Conservation (phyloP, 1,140 invertebrate species). For the Philaenus spumarius region DNA sequence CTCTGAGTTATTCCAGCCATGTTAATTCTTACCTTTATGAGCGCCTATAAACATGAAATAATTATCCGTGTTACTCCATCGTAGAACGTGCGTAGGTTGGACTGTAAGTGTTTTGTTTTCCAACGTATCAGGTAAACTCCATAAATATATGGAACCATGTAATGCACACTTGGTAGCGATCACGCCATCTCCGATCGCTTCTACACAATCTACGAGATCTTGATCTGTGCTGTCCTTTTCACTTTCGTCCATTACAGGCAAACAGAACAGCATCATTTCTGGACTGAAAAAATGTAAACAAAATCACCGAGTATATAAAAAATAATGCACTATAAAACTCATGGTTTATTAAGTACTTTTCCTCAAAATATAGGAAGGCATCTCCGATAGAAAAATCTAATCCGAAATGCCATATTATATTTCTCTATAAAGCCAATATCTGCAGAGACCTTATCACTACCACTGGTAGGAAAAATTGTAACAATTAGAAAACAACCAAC, state of each 20-base stretch:
- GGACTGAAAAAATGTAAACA: too few species aligned
- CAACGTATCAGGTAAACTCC: slow-evolving; percentile 23
- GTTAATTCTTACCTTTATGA: slow-evolving; percentile 38
- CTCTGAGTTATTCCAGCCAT: too few species aligned
- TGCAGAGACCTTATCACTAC: too few species aligned
- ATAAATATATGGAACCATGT: slow-evolving; percentile 40
- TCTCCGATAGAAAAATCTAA: too few species aligned
- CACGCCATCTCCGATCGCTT: slow-evolving; percentile 31
- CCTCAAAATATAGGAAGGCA: too few species aligned
- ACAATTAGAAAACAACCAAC: too few species aligned
- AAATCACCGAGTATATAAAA: too few species aligned
- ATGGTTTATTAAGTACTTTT: too few species aligned
- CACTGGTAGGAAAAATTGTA: too few species aligned
- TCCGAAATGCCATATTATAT: too few species aligned
- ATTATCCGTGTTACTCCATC: slow-evolving; percentile 42
- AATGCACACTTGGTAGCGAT: slow-evolving; percentile 42
- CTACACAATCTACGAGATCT: slow-evolving; percentile 36
- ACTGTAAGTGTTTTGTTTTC: slow-evolving; percentile 19
- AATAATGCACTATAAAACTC: too few species aligned
- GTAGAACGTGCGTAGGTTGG: slow-evolving; percentile 34
- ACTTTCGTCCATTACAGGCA: neutral
- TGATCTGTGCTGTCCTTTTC: neutral
- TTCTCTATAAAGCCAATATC: too few species aligned
- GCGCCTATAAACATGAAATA: slow-evolving; percentile 44
- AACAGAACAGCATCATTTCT: neutral